A percentile compares a stretch with the other conserved stretches of the same genome.
These are phyloP conservation scores for Archips crataeganus DNA, from an alignment of 2,888 invertebrate genomes.

Conservation along the genomic window DNA sequence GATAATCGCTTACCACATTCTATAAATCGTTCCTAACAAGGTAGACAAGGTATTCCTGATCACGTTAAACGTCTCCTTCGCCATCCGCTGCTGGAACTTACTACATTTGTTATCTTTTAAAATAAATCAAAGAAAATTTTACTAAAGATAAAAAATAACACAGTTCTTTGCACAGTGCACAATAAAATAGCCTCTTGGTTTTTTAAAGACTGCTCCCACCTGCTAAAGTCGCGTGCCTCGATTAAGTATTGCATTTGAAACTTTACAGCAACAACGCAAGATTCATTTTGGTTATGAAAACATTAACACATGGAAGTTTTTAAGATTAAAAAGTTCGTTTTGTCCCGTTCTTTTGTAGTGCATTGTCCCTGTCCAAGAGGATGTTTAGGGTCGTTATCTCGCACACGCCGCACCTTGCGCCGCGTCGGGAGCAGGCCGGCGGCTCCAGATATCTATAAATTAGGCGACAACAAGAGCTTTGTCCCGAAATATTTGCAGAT, in stretches of 20 bases:
- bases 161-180: constrained; percentile 70
- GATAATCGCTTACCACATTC: constrained; percentile 28
- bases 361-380: constrained; percentile 74
- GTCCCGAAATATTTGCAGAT: constrained; percentile 72
- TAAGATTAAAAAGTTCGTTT: constrained; percentile 69
- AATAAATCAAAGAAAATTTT: constrained; percentile 52
- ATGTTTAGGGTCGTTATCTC: constrained; percentile 82
- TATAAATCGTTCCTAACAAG: constrained; percentile 20
- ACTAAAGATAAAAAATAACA: constrained; percentile 56
- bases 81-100: constrained; percentile 17
- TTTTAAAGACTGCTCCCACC: constrained; percentile 80
- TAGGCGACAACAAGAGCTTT: constrained; percentile 72
- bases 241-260: constrained; percentile 41
- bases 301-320: constrained; percentile 61
- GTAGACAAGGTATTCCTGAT: constrained; percentile 8
- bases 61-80: constrained; percentile 18
- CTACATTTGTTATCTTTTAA: constrained; percentile 42
- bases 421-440: constrained; percentile 61
- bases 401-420: constrained; percentile 82
- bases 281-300: constrained; percentile 42
- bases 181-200: constrained; percentile 75
- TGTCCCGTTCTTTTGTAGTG: constrained; percentile 68
- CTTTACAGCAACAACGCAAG: constrained; percentile 49
- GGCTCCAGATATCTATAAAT: constrained; percentile 72
- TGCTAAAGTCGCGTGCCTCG: constrained; percentile 82